Base-by-base conservation (phyloP, 2,797 vertebrate species). In the Cryptoblepharus egeriae region DNA sequence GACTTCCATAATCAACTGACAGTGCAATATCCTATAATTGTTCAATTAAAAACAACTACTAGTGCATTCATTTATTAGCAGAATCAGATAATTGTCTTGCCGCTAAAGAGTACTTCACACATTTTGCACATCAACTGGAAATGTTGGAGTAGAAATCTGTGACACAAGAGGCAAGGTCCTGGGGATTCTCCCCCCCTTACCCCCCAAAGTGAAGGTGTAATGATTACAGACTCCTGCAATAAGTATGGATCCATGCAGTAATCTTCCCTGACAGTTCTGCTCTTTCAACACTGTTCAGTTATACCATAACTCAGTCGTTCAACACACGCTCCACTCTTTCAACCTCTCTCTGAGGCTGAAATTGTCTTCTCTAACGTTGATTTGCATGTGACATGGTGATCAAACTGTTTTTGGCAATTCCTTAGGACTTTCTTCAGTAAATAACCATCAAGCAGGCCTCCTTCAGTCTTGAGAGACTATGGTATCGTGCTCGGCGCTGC, bases 41-140 rank as follows among this genome's bases (percentile, higher is more conserved):
- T 98, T 98, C 97, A 98, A 98, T 98, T 97, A 98, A 95, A 96
- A 96, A 96, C 96, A 96, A 97, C 96, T 96, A 95, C 95, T 95
- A 94, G 94, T 95, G 95, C 96, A 96, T 96, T 97, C 96, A 97
- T 97, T 97, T 97, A 97, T 96, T 96, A 96, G 96, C 94, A 96
- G 95, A 97, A 97, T 97, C 95, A 96, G 95, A 96, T 97, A 97
- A 97, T 97, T 97, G 96, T 96, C 94, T 93, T 93, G 95, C 96
- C 93, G 95, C 95, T 96, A 95, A 96, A 97, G 96, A 95, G 95
- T 96, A 96, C 97, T 98, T 97, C 96, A 97, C 95, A 95, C 93
- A 84, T 79, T 93, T 92, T 95, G 93, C 92, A 82, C 96, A 95
- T 95, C 94, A 94, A 93, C 95, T 95, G 95, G 93, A 94, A 96